Evolutionary conservation across 2,888 invertebrate species (phyloP).

Genomic region (Ophonus ardosiacus): DNA sequence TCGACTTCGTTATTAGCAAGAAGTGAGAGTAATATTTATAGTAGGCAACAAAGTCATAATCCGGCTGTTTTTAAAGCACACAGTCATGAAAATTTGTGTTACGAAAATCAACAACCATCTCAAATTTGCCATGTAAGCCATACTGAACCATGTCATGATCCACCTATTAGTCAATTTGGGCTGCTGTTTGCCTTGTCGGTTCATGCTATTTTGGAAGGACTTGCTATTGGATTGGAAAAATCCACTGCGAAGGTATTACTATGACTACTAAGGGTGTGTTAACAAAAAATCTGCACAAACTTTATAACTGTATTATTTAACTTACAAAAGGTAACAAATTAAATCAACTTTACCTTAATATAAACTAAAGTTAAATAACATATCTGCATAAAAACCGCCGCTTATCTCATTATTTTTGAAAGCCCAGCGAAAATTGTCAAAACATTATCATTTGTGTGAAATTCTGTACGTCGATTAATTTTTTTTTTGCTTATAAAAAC

Average conservation of each 20-base stretch:
- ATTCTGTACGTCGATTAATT: too few species aligned
- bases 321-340: too few species aligned
- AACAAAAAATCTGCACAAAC: too few species aligned
- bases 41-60: constrained; percentile 68
- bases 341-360: too few species aligned
- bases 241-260: constrained; percentile 79
- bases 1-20: constrained; percentile 50
- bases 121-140: constrained; percentile 83
- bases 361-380: too few species aligned
- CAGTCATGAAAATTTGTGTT: constrained; percentile 68
- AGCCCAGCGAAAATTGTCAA: too few species aligned
- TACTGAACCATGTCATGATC: constrained; percentile 81
- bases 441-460: too few species aligned
- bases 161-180: constrained; percentile 82
- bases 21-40: constrained; percentile 62
- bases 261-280: too few species aligned
- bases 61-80: constrained; percentile 67
- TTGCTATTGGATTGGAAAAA: constrained; percentile 88
- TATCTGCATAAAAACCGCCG: too few species aligned
- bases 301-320: too few species aligned
- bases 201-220: constrained; percentile 88
- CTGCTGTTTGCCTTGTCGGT: constrained; percentile 85
- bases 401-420: too few species aligned
- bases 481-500: too few species aligned
- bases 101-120: constrained; percentile 69